Percentiles rank a stretch among this genome's conserved stretches.
Conservation (phyloP, 2,113 vertebrate genomes). For the Pampusana beccarii region DNA sequence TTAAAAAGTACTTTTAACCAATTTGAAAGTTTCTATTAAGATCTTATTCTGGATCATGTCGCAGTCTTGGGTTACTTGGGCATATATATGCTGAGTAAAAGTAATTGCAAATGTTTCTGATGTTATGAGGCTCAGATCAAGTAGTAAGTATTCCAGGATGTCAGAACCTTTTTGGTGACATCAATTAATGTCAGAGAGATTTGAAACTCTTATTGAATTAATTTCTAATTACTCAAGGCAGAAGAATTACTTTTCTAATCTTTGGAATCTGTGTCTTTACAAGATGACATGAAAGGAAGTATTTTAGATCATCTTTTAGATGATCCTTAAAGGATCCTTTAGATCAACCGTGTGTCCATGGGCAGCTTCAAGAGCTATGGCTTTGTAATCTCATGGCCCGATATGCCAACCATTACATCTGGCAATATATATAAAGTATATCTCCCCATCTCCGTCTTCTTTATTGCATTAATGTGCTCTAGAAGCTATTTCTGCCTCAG, state of each 20-base stretch:
- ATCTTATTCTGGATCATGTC: not conserved
- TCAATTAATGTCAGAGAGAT: not conserved
- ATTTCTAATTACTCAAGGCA: not conserved
- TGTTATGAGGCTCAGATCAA: not conserved
- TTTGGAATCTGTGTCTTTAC: not conserved
- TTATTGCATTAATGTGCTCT: not conserved
- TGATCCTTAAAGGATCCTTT: not conserved
- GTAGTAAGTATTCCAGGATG: not conserved
- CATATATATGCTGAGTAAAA: not conserved
- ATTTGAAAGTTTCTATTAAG: not conserved
- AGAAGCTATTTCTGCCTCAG: not conserved
- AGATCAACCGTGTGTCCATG: not conserved
- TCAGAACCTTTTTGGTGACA: not conserved
- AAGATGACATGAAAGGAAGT: not conserved
- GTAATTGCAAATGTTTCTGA: not conserved
- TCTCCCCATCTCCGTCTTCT: not conserved
- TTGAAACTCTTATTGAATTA: not conserved
- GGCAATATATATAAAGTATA: not conserved
- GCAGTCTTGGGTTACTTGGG: not conserved
- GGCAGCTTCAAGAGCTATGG: not conserved
- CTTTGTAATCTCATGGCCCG: not conserved
- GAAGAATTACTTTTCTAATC: fast-evolving
- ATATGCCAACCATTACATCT: not conserved
- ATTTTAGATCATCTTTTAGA: not conserved
- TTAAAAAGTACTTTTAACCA: not conserved